A percentile compares a stretch with the other conserved stretches of the same genome.
Evolutionary conservation across 2,797 vertebrate species (phyloP).

Genomic region (Acanthornis magna): DNA sequence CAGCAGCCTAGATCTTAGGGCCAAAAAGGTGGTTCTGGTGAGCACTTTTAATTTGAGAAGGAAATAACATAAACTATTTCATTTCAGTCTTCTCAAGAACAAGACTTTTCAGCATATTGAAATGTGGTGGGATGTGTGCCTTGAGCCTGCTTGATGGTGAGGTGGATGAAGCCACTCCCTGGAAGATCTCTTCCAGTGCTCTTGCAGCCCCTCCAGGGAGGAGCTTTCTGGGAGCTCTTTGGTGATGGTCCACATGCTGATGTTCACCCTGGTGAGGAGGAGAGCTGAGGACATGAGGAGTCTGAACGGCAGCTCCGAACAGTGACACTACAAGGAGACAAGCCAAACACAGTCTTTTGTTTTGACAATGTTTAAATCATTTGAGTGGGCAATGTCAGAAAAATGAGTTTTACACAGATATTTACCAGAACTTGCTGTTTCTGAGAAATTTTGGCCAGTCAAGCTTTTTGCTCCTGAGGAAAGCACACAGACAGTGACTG

Average conservation of each 20-base stretch:
- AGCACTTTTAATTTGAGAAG: neutral
- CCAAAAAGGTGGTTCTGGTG: neutral
- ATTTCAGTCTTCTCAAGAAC: neutral
- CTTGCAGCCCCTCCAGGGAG: fast-evolving
- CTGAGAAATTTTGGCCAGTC: neutral
- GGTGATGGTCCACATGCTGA: fast-evolving
- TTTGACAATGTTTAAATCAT: neutral
- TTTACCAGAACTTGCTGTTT: neutral
- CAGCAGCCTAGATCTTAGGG: neutral
- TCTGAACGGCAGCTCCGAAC: neutral
- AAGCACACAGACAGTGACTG: neutral
- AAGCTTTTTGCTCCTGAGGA: neutral
- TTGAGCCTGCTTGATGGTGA: neutral
- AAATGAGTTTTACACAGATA: neutral
- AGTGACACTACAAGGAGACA: neutral
- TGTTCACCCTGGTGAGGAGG: neutral
- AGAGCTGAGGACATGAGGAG: neutral
- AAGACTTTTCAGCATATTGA: neutral
- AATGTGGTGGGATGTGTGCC: neutral
- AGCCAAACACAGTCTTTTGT: neutral
- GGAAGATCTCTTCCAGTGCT: neutral
- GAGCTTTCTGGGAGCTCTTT: neutral
- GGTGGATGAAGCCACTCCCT: neutral
- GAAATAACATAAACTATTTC: neutral
- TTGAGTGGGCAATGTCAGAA: neutral